phyloP scores from a whole-genome alignment of 2,888 invertebrate genomes.

The Cephus pygmeus region DNA sequence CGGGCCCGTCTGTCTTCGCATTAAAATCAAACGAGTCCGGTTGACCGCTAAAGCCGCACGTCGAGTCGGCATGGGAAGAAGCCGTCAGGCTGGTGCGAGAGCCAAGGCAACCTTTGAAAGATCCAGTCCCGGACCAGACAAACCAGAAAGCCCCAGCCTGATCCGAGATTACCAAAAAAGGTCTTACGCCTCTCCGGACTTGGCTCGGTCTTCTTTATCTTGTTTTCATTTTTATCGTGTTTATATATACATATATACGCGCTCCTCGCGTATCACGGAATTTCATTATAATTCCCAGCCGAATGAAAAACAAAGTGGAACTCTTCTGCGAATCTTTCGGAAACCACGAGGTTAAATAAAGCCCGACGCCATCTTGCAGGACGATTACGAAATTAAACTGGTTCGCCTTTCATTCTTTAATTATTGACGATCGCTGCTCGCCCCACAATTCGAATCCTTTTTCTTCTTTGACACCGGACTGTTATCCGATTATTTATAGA shows the following conservation, averaged over 20 bases:
- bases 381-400: background rate
- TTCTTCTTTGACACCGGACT: background rate
- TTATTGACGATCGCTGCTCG: background rate
- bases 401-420: background rate
- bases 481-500: background rate
- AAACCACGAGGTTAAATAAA: background rate
- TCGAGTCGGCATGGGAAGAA: background rate
- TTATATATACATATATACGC: background rate
- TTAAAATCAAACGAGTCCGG: constrained; percentile 6
- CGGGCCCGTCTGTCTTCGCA: background rate
- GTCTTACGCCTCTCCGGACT: constrained; percentile 41
- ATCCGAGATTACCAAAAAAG: constrained; percentile 50
- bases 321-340: background rate
- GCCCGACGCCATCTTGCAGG: background rate
- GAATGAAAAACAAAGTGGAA: constrained; percentile 4
- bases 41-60: constrained; percentile 1
- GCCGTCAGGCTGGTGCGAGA: constrained; percentile 13
- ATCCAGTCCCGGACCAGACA: constrained; percentile 45
- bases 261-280: background rate
- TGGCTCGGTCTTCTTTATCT: constrained; percentile 25
- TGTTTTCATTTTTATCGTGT: constrained; percentile 19
- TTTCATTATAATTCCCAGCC: background rate
- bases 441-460: background rate
- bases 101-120: constrained; percentile 44
- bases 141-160: constrained; percentile 39